A percentile compares a stretch with the other conserved stretches of the same genome.
phyloP scores from a whole-genome alignment of 2,888 invertebrate species.

The Philereme transversata region DNA sequence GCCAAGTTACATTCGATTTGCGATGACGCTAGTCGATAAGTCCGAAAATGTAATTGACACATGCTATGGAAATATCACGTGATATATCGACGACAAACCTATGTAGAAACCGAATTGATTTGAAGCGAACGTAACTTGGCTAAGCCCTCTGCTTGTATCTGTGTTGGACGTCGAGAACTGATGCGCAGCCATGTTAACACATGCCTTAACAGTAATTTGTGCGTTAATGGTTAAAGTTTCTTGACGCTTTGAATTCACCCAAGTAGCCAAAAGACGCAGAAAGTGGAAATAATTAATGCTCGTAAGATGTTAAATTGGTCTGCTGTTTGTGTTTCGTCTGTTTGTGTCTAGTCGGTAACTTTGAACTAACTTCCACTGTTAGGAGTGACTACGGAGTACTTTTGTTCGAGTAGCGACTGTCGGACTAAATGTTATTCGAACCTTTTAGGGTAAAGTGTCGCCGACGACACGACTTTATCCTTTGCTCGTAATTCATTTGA shows the following conservation, averaged over 20 bases:
- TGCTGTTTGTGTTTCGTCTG: conserved; percentile 40
- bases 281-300: conserved; percentile 44
- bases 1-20: too few relatives aligned
- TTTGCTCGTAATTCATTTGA: conserved; percentile 47
- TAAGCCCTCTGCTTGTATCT: conserved; percentile 73
- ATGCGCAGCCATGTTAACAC: conserved; percentile 56
- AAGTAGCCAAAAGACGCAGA: conserved; percentile 48
- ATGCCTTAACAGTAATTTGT: conserved; percentile 62
- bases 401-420: conserved; percentile 27
- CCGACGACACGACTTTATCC: conserved; percentile 21
- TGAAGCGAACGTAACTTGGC: too few relatives aligned
- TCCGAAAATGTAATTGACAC: too few relatives aligned
- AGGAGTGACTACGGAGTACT: conserved; percentile 34
- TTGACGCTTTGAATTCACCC: conserved; percentile 52
- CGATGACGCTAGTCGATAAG: too few relatives aligned
- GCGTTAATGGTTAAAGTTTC: conserved; percentile 63
- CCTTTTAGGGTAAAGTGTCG: conserved; percentile 23
- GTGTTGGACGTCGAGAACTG: conserved; percentile 62
- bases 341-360: conserved; percentile 41
- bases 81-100: too few relatives aligned
- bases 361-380: conserved; percentile 37
- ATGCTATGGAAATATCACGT: too few relatives aligned
- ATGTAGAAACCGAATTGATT: too few relatives aligned
- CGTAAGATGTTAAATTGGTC: conserved; percentile 42
- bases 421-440: conserved; percentile 29